These are phyloP conservation scores for Halichoeres trimaculatus DNA, from an alignment of 2,113 vertebrate species.

Conservation along the genomic window DNA sequence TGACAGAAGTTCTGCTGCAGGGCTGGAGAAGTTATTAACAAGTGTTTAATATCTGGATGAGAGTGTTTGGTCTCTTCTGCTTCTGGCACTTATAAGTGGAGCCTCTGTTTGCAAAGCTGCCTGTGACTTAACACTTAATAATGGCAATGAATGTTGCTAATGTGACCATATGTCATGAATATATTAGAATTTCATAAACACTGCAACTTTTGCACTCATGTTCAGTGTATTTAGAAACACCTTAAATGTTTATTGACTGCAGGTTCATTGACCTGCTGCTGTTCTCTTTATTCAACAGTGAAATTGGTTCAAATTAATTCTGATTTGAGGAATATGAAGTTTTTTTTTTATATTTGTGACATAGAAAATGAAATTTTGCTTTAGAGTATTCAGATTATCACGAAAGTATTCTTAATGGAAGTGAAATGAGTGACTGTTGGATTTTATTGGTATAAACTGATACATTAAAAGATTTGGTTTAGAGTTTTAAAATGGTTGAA, in stretches of 20 bases:
- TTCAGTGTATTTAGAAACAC: conserved; percentile 30
- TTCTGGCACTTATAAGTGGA: conserved; percentile 35
- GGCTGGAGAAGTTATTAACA: conserved; percentile 85
- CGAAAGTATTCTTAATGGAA: no score
- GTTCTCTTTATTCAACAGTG: not conserved
- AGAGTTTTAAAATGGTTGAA: no score
- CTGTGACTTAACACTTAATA: conserved; percentile 48
- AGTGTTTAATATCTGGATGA: conserved; percentile 89
- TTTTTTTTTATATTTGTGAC: no score
- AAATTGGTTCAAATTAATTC: no score
- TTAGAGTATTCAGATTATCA: no score
- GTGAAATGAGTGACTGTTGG: no score
- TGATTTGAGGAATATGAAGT: no score
- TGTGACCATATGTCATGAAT: conserved; percentile 59
- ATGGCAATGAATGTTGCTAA: conserved; percentile 57
- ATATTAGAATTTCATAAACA: conserved; percentile 56
- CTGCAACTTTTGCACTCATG: conserved; percentile 30
- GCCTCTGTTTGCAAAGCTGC: conserved; percentile 37
- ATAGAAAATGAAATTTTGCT: no score
- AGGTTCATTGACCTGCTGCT: not conserved
- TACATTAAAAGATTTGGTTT: no score
- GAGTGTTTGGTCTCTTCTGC: conserved; percentile 75
- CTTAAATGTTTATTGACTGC: conserved; percentile 23
- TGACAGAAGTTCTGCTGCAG: conserved; percentile 80
- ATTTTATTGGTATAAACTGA: no score